Evolutionary conservation across 1,140 invertebrate genomes (phyloP).

Genomic region (Notospermus geniculatus): DNA sequence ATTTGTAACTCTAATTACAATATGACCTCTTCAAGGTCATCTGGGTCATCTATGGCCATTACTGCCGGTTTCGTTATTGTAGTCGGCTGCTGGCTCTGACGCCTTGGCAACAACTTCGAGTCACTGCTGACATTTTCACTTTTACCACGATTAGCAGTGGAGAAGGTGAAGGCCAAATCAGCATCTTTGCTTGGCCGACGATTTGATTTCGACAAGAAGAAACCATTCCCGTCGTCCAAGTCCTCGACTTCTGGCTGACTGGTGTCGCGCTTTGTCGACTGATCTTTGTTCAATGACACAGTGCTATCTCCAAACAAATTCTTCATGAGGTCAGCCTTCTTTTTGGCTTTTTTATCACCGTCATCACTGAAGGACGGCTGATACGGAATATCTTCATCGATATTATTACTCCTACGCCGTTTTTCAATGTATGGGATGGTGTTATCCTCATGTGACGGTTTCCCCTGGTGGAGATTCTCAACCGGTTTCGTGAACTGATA

Average conservation of each 20-base stretch:
- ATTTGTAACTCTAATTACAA: too few relatives aligned
- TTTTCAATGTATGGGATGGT: constrained; percentile 31
- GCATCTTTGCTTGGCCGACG: too few relatives aligned
- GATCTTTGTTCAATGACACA: neutral
- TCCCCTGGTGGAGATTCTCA: constrained; percentile 41
- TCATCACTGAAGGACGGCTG: constrained; percentile 31
- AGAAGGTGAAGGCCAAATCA: neutral
- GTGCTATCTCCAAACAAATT: constrained; percentile 35
- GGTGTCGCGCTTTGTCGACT: neutral
- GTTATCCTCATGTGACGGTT: constrained; percentile 37
- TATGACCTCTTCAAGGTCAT: neutral
- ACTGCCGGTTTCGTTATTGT: constrained; percentile 2
- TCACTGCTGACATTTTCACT: neutral
- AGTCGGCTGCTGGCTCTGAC: neutral
- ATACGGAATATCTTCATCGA: constrained; percentile 29
- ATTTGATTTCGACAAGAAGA: neutral
- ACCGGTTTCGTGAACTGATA: constrained; percentile 33
- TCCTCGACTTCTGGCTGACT: neutral
- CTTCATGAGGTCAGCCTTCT: constrained; percentile 34
- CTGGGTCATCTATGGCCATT: neutral
- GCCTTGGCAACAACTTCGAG: constrained; percentile 1
- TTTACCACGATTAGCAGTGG: neutral
- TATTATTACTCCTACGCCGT: constrained; percentile 22
- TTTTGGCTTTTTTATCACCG: constrained; percentile 13
- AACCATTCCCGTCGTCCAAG: neutral